Evolutionary conservation across 2,113 vertebrate genomes (phyloP).

Genomic region (Austrofundulus limnaeus): DNA sequence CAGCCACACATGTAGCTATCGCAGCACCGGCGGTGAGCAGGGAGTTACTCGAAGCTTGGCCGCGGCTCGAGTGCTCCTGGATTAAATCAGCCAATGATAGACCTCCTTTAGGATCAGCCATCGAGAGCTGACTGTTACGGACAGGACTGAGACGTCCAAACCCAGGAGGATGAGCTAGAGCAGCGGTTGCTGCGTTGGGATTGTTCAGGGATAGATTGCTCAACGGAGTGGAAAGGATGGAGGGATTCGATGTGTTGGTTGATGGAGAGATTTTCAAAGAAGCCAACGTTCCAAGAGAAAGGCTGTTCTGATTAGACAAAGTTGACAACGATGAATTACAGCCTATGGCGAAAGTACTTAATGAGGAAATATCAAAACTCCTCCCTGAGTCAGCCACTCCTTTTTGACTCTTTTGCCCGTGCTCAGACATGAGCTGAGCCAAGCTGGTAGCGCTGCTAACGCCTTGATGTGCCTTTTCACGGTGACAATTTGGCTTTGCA

Average conservation of each 20-base stretch:
- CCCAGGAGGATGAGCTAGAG: conserved; percentile 54
- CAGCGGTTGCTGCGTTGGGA: conserved; percentile 34
- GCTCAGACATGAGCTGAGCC: conserved; percentile 70
- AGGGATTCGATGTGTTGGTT: conserved; percentile 26
- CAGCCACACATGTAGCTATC: background rate
- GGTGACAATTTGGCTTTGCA: conserved; percentile 8
- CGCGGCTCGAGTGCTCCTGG: conserved; percentile 82
- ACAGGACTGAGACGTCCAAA: conserved; percentile 71
- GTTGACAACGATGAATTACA: conserved; percentile 27
- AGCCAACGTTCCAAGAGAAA: conserved; percentile 55
- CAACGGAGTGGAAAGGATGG: conserved; percentile 73
- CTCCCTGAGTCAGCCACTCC: conserved; percentile 9
- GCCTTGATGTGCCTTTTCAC: conserved; percentile 3
- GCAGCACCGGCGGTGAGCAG: conserved; percentile 67
- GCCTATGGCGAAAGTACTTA: conserved; percentile 24
- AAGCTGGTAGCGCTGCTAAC: conserved; percentile 44
- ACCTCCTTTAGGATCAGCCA: conserved; percentile 66
- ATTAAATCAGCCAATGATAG: conserved; percentile 87
- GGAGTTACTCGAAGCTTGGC: conserved; percentile 58
- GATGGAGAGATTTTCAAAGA: conserved; percentile 41
- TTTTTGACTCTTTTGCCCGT: conserved; percentile 51
- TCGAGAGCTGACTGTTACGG: conserved; percentile 52
- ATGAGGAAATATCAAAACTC: conserved; percentile 22
- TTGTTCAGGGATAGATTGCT: conserved; percentile 72
- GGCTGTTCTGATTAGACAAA: conserved; percentile 30